phyloP scores from a whole-genome alignment of 2,113 vertebrate species.

The Macrotus californicus region DNA sequence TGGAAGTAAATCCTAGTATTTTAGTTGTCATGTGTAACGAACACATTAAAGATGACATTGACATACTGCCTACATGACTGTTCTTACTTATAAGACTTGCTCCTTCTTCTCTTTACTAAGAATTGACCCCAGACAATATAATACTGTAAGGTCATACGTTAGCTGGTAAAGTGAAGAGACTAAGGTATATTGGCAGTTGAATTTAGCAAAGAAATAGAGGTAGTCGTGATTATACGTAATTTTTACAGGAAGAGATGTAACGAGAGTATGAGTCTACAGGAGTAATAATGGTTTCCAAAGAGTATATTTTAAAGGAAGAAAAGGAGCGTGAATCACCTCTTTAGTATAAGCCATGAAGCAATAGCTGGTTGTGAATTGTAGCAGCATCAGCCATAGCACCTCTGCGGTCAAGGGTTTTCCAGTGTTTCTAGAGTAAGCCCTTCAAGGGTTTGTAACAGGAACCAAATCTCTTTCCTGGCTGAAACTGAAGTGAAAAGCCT shows the following conservation, averaged over 20 bases:
- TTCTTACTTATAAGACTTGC: neutral
- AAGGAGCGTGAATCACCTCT: conserved; percentile 80
- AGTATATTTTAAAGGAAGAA: conserved; percentile 86
- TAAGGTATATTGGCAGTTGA: conserved; percentile 81
- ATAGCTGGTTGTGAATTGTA: conserved; percentile 60
- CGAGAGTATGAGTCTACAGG: conserved; percentile 81
- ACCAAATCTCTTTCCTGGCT: conserved; percentile 45
- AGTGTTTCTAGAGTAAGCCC: conserved; percentile 67
- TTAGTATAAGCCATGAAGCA: conserved; percentile 89
- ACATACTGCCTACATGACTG: conserved; percentile 32
- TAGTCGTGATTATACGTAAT: conserved; percentile 75
- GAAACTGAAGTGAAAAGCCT: conserved; percentile 63
- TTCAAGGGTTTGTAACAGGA: conserved; percentile 74
- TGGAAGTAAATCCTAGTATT: conserved; percentile 29
- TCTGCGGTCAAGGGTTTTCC: conserved; percentile 71
- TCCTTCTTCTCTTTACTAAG: conserved; percentile 24
- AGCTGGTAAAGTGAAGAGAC: conserved; percentile 84
- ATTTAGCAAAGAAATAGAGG: conserved; percentile 82
- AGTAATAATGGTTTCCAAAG: conserved; percentile 91
- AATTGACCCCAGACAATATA: conserved; percentile 5
- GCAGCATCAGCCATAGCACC: conserved; percentile 68
- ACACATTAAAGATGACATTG: conserved; percentile 8
- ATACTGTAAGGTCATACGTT: conserved; percentile 72
- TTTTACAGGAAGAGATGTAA: conserved; percentile 78
- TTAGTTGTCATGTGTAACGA: conserved; percentile 54